A percentile compares a stretch with the other conserved stretches of the same genome.
Conservation (phyloP, 2,888 invertebrate species). For the Conomelus anceps region DNA sequence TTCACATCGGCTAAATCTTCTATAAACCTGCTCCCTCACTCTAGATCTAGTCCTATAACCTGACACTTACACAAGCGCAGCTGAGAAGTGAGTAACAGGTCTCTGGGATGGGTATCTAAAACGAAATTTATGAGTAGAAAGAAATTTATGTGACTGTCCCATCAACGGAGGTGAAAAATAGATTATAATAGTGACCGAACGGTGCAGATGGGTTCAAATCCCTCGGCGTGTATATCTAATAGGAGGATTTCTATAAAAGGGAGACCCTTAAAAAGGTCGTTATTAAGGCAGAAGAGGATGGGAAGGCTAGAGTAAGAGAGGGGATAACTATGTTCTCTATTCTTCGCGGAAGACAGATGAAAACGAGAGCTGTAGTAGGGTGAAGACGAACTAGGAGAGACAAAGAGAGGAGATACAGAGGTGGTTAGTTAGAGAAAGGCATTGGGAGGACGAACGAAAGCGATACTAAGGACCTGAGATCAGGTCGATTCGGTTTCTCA, state of each 20-base stretch:
- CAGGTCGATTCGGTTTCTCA: neutral
- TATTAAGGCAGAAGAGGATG: neutral
- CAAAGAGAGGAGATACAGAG: neutral
- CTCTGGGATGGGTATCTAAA: too few relatives aligned
- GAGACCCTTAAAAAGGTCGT: neutral
- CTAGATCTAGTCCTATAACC: neutral
- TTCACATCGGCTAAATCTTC: too few relatives aligned
- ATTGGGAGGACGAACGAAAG: neutral
- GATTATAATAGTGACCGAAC: neutral
- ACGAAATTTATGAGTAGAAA: neutral
- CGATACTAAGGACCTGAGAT: neutral
- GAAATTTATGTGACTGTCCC: neutral
- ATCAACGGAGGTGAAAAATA: neutral
- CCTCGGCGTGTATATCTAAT: neutral
- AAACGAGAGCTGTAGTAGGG: neutral
- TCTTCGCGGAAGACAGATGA: neutral
- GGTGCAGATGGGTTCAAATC: neutral
- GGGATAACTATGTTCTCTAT: neutral
- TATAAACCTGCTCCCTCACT: too few relatives aligned
- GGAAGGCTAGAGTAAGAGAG: neutral
- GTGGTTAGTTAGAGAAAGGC: neutral
- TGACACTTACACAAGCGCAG: neutral
- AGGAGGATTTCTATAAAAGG: neutral
- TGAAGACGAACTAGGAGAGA: neutral
- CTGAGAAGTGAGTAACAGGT: neutral